phyloP scores from a whole-genome alignment of 2,113 vertebrate genomes.

The Monopterus albus region DNA sequence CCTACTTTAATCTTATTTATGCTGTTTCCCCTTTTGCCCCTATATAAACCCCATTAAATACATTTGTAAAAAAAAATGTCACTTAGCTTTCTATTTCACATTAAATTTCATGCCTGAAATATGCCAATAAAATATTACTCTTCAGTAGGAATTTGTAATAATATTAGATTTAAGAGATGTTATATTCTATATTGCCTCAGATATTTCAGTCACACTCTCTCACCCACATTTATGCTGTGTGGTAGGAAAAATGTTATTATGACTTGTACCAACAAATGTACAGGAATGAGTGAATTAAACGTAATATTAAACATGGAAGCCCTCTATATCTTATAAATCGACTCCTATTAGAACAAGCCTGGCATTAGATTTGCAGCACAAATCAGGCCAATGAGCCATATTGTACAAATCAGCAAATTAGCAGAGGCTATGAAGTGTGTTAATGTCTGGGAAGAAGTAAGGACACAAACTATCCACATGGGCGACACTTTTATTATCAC shows the following conservation, averaged over 20 bases:
- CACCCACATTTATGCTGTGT: constrained; percentile 70
- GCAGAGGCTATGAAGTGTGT: constrained; percentile 84
- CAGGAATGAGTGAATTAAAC: constrained; percentile 76
- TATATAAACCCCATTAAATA: constrained; percentile 51
- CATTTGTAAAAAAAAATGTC: constrained; percentile 47
- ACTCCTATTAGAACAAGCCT: constrained; percentile 82
- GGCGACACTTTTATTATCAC: constrained; percentile 84
- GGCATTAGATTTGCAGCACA: constrained; percentile 81
- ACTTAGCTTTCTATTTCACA: constrained; percentile 37
- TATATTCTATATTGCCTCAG: constrained; percentile 54
- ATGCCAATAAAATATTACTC: constrained; percentile 65
- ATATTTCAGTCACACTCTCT: constrained; percentile 72
- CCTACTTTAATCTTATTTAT: constrained; percentile 36
- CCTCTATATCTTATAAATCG: constrained; percentile 79
- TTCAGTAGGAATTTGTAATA: constrained; percentile 58
- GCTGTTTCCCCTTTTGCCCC: constrained; percentile 20
- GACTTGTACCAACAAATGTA: constrained; percentile 79
- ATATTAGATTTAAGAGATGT: constrained; percentile 72
- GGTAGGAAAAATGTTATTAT: constrained; percentile 74
- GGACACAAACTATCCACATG: constrained; percentile 80
- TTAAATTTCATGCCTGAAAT: constrained; percentile 63
- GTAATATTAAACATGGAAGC: constrained; percentile 79
- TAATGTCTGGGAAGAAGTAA: constrained; percentile 84
- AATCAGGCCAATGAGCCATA: constrained; percentile 87
- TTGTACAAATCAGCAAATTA: constrained; percentile 87